Evolutionary conservation across 2,888 invertebrate genomes (phyloP).

Genomic region (Hirtodrosophila trivittata): DNA sequence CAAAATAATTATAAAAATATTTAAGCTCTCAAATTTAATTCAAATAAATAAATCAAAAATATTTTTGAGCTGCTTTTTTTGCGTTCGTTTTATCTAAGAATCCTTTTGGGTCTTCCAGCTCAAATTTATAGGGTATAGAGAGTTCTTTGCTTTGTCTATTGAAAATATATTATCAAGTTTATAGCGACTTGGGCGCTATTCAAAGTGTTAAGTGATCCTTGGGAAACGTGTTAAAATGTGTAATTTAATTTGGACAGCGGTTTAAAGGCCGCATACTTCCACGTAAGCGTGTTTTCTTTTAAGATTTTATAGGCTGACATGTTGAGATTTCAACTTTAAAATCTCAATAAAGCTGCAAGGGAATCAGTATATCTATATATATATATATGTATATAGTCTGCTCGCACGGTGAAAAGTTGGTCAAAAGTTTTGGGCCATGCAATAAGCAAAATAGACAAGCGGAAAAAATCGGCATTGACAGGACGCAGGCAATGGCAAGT

Average conservation of each 20-base stretch:
- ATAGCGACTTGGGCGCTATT: conserved; percentile 38
- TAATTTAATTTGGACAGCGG: conserved; percentile 62
- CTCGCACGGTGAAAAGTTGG: conserved; percentile 43
- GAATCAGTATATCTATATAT: conserved; percentile 11
- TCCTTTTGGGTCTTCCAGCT: too few relatives aligned
- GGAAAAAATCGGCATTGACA: conserved; percentile 71
- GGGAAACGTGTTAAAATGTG: conserved; percentile 71
- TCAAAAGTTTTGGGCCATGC: conserved; percentile 32
- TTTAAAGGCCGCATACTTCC: conserved; percentile 24
- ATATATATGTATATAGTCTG: not conserved
- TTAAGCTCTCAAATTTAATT: too few relatives aligned
- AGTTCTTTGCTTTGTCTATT: not conserved
- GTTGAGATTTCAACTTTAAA: conserved; percentile 56
- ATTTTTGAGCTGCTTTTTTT: not conserved
- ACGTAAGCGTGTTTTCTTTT: conserved; percentile 19
- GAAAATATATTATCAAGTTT: conserved; percentile 24
- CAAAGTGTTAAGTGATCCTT: conserved; percentile 60
- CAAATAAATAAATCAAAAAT: too few relatives aligned
- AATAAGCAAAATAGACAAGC: conserved; percentile 68
- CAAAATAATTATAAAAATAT: too few relatives aligned
- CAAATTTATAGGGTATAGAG: not conserved
- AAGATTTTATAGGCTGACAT: conserved; percentile 36
- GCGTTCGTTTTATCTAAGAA: not conserved
- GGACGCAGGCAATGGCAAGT: conserved; percentile 32
- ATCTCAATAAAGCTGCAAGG: conserved; percentile 45